A percentile compares a stretch with the other conserved stretches of the same genome.
Conservation (phyloP, 1,140 invertebrate species). For the Drosophila bipectinata region DNA sequence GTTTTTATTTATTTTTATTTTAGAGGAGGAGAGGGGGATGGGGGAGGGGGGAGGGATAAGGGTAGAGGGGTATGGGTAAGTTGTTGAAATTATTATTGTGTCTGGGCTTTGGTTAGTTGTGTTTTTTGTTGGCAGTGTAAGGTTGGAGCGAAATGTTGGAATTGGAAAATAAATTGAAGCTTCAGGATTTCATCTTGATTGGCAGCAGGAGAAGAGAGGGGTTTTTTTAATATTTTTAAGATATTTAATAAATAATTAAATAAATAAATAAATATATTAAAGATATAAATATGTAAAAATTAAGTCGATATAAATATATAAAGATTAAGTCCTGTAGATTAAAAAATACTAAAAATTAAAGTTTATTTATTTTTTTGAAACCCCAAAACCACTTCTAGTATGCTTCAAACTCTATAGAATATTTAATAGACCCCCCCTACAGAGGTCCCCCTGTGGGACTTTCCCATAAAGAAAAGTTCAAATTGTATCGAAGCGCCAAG, state of each 20-base stretch:
- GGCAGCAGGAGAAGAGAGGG: not conserved
- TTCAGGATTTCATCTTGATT: not conserved
- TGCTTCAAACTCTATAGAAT: too few species aligned
- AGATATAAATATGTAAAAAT: too few species aligned
- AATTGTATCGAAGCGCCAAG: constrained; percentile 74
- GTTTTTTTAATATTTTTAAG: too few species aligned
- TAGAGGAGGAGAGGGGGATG: not conserved
- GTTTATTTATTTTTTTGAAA: too few species aligned
- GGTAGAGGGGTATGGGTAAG: not conserved
- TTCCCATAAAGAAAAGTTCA: constrained; percentile 73
- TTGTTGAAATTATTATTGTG: constrained; percentile 45
- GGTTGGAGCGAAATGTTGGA: not conserved
- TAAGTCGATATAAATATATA: too few species aligned
- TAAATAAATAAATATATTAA: too few species aligned
- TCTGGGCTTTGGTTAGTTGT: constrained; percentile 33
- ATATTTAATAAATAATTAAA: too few species aligned
- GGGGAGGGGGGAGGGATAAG: too few species aligned
- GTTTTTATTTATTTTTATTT: constrained; percentile 36
- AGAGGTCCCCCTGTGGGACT: constrained; percentile 8
- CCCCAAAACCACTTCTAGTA: too few species aligned
- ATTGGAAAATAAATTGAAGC: constrained; percentile 1
- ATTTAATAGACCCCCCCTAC: too few species aligned
- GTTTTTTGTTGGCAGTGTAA: not conserved
- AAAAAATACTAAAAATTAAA: too few species aligned
- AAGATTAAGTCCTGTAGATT: too few species aligned